Percentiles rank a stretch among this genome's conserved stretches.
Evolutionary conservation across 1,140 invertebrate species (phyloP).

Genomic region (Lethocerus indicus): DNA sequence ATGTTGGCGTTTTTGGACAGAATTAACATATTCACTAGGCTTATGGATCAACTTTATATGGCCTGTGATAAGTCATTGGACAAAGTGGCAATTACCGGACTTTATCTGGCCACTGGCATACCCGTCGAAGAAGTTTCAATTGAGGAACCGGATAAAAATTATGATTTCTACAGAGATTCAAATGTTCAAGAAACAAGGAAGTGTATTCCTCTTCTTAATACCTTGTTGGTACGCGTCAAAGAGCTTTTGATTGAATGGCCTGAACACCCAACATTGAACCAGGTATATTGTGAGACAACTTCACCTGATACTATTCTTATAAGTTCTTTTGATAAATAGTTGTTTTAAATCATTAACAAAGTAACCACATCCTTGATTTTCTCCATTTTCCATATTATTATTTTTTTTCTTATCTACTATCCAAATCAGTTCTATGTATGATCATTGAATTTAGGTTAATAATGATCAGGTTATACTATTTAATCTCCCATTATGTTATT

Average conservation of each 20-base stretch:
- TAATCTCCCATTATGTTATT: too few species aligned
- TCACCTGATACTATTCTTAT: too few species aligned
- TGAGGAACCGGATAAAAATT: constrained; percentile 15
- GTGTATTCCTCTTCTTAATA: constrained; percentile 47
- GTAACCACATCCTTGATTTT: too few species aligned
- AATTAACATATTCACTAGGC: constrained; percentile 34
- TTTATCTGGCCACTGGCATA: constrained; percentile 26
- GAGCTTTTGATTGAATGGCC: constrained; percentile 69
- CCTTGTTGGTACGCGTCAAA: constrained; percentile 40
- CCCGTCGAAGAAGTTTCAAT: not conserved
- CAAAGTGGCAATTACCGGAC: constrained; percentile 31
- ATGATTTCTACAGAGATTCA: constrained; percentile 76
- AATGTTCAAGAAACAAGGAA: constrained; percentile 60
- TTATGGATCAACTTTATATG: constrained; percentile 27
- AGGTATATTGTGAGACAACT: too few species aligned
- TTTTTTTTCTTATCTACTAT: too few species aligned
- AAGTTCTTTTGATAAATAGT: too few species aligned
- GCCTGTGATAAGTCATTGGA: constrained; percentile 32
- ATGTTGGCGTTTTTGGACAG: constrained; percentile 29
- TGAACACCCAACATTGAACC: constrained; percentile 69
- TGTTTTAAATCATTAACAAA: too few species aligned
- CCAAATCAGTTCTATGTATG: too few species aligned
- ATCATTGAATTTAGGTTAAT: too few species aligned
- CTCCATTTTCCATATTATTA: too few species aligned
- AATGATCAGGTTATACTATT: too few species aligned